A percentile compares a stretch with the other conserved stretches of the same genome.
Evolutionary conservation across 2,888 invertebrate species (phyloP).

Genomic region (Criorhina ranunculi): DNA sequence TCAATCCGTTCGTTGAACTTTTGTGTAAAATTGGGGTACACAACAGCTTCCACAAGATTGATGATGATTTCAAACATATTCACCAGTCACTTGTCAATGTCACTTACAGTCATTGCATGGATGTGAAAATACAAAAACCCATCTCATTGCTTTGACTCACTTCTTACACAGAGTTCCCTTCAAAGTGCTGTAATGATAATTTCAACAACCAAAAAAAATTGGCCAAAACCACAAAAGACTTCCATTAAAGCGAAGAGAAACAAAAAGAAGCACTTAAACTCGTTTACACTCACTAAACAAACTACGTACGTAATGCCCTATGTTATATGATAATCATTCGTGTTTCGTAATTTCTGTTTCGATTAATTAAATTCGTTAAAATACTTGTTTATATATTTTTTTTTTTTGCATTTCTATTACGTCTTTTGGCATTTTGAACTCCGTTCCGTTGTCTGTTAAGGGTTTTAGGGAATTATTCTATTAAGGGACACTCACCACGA

Average conservation of each 20-base stretch:
- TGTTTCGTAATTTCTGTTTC: conserved; percentile 19
- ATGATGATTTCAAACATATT: no score
- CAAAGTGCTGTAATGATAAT: no score
- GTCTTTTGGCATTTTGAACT: conserved; percentile 4
- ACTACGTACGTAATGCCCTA: conserved; percentile 38
- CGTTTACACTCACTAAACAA: conserved; percentile 15
- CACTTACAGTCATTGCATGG: no score
- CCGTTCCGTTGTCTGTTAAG: not conserved
- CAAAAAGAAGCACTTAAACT: not conserved
- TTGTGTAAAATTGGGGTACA: no score
- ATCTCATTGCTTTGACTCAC: no score
- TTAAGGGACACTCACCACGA: conserved; percentile 48
- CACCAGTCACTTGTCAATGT: no score
- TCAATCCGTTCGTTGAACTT: no score
- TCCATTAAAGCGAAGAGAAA: not conserved
- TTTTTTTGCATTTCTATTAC: conserved; percentile 4
- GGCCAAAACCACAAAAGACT: not conserved
- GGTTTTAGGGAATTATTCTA: not conserved
- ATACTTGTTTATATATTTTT: conserved; percentile 35
- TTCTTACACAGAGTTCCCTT: no score
- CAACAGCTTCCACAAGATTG: no score
- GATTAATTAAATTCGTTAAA: conserved; percentile 27
- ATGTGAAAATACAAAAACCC: no score
- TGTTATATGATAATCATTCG: conserved; percentile 9
- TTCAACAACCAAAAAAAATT: not conserved